These are phyloP conservation scores for Solea solea DNA, from an alignment of 2,113 vertebrate species.

Conservation along the genomic window DNA sequence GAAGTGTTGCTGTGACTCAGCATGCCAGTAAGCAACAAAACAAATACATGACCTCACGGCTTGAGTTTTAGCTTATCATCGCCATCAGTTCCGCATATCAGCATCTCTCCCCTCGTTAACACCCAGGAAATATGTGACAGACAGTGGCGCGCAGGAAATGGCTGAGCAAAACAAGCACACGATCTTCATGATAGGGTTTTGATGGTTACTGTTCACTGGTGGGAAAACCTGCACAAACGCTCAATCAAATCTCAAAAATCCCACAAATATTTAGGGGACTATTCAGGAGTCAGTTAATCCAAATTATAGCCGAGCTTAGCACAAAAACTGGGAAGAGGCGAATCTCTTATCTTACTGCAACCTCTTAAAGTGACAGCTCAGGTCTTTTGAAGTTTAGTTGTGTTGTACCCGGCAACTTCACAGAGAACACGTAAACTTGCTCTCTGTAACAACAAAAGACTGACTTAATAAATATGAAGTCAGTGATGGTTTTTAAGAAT, in stretches of 20 bases:
- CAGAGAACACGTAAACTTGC: too few relatives aligned
- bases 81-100: slow-evolving; percentile 11
- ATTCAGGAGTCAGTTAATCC: neutral
- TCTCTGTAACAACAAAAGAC: too few relatives aligned
- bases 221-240: neutral
- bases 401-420: too few relatives aligned
- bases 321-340: neutral
- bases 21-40: neutral
- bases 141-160: neutral
- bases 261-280: neutral
- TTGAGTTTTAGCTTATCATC: slow-evolving; percentile 22
- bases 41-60: slow-evolving; percentile 9
- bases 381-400: too few relatives aligned
- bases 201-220: neutral
- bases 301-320: neutral
- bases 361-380: too few relatives aligned
- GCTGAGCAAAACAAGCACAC: neutral
- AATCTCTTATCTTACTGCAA: neutral
- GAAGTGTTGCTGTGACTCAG: slow-evolving; percentile 1
- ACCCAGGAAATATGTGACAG: slow-evolving; percentile 14
- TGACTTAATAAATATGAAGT: too few relatives aligned
- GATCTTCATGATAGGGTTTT: neutral
- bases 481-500: too few relatives aligned
- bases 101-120: slow-evolving; percentile 4
- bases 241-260: neutral